Evolutionary conservation across 2,113 vertebrate species (phyloP).

Genomic region (Rhinogobius similis): DNA sequence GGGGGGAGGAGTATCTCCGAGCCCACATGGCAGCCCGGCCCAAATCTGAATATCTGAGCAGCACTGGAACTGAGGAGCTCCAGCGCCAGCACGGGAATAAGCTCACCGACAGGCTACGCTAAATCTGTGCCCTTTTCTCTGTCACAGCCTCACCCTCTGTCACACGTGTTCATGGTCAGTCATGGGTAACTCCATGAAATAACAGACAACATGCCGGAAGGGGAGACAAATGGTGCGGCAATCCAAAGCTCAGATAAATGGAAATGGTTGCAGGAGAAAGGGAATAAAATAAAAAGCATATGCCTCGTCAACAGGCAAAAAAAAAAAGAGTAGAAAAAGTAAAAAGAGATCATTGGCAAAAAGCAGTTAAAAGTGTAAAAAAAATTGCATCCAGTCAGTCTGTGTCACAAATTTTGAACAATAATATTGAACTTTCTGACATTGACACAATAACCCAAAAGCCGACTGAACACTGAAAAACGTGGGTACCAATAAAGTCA

Average conservation of each 20-base stretch:
- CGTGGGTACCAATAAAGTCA: no score
- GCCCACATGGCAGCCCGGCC: constrained; percentile 79
- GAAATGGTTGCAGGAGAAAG: neutral
- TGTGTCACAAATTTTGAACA: no score
- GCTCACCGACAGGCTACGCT: constrained; percentile 64
- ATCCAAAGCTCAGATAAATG: neutral
- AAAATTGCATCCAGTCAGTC: neutral
- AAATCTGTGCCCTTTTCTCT: constrained; percentile 59
- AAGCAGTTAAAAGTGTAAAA: no score
- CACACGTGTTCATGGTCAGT: constrained; percentile 34
- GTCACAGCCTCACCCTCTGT: constrained; percentile 33
- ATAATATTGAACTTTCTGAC: no score
- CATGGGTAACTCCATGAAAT: constrained; percentile 1
- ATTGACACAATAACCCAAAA: no score
- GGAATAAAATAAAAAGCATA: neutral
- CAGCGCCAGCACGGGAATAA: constrained; percentile 77
- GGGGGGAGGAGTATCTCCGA: constrained; percentile 76
- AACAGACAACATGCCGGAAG: neutral
- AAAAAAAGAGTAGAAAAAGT: neutral
- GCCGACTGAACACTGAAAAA: no score
- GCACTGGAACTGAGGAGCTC: constrained; percentile 66
- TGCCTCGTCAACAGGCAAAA: neutral
- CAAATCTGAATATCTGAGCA: constrained; percentile 81
- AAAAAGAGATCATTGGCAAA: no score
- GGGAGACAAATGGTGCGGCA: no score